These are phyloP conservation scores for Falcunculus frontatus DNA, from an alignment of 2,113 vertebrate genomes.

Conservation along the genomic window DNA sequence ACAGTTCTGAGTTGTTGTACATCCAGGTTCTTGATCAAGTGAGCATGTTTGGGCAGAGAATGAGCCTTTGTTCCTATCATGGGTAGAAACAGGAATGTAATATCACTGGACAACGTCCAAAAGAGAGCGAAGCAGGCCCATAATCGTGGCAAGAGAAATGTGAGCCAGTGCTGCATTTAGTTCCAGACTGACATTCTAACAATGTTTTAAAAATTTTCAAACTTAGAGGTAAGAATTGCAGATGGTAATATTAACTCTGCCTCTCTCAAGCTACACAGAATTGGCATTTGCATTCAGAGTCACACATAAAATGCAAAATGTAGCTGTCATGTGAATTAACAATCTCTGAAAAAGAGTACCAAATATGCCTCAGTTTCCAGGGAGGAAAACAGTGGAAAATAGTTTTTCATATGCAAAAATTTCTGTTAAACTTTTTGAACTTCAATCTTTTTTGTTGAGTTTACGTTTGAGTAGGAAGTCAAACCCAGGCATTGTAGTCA, in stretches of 20 bases:
- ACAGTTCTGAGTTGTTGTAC: background rate
- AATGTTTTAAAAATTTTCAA: background rate
- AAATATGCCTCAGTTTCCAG: background rate
- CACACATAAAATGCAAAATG: background rate
- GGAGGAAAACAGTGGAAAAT: background rate
- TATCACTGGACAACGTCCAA: background rate
- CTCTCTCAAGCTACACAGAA: background rate
- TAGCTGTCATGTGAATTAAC: background rate
- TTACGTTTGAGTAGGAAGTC: background rate
- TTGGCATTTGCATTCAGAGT: background rate
- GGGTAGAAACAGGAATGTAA: background rate
- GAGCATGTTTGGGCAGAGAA: background rate
- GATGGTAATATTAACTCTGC: background rate
- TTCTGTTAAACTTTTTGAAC: background rate
- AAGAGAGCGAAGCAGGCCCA: background rate
- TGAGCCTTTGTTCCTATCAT: background rate
- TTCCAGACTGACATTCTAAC: background rate
- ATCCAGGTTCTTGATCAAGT: background rate
- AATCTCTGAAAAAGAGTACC: background rate
- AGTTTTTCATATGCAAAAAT: background rate
- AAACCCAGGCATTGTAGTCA: background rate
- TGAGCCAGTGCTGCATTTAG: background rate
- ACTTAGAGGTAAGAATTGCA: background rate
- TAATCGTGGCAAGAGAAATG: background rate
- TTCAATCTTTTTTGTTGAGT: background rate